These are phyloP conservation scores for Scolopax mira DNA, from an alignment of 2,113 vertebrate species.

Conservation along the genomic window DNA sequence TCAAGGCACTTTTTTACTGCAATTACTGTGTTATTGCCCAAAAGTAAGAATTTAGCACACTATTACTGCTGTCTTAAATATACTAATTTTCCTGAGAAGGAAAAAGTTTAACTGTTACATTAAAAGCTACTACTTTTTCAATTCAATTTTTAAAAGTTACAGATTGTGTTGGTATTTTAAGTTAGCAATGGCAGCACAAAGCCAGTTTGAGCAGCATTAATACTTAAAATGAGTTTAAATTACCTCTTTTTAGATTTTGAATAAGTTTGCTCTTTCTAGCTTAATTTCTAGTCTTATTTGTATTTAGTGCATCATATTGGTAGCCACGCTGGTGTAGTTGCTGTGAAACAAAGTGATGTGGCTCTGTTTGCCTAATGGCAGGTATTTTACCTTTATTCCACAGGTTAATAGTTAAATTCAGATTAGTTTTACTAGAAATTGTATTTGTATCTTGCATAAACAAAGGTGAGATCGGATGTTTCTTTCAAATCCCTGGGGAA, in stretches of 20 bases:
- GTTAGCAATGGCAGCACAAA: not conserved
- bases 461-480: not conserved
- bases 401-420: not conserved
- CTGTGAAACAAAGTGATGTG: not conserved
- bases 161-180: not conserved
- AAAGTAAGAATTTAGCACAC: not conserved
- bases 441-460: not conserved
- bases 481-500: not conserved
- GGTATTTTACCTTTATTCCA: not conserved
- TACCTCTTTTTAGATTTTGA: not conserved
- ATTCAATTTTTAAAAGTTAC: not conserved
- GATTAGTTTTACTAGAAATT: not conserved
- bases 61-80: not conserved
- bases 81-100: not conserved
- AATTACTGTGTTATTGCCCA: not conserved
- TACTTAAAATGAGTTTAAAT: not conserved
- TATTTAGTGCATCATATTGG: not conserved
- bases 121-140: not conserved
- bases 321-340: rapidly evolving
- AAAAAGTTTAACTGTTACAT: not conserved
- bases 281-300: not conserved
- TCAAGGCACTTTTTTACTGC: not conserved
- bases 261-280: not conserved
- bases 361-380: not conserved
- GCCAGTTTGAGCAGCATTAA: not conserved